phyloP scores from a whole-genome alignment of 2,113 vertebrate genomes.

The Gnathonemus longibarbis region DNA sequence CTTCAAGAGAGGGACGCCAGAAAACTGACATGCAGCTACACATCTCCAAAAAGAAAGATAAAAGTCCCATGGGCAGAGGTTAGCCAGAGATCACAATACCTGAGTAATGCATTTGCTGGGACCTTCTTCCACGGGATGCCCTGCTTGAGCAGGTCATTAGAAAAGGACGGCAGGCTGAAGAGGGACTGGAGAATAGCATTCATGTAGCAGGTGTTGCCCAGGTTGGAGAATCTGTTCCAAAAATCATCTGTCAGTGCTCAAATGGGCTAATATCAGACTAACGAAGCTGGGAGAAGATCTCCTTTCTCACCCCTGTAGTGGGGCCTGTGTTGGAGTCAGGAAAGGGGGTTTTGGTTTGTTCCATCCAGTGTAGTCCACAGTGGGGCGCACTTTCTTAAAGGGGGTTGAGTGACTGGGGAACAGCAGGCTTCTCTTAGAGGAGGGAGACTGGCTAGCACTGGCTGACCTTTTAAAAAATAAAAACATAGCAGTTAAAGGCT shows the following conservation, averaged over 20 bases:
- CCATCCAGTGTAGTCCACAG: conserved; percentile 90
- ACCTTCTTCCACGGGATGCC: conserved; percentile 92
- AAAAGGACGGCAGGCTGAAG: conserved; percentile 94
- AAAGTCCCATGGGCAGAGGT: not conserved
- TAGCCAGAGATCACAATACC: conserved; percentile 55
- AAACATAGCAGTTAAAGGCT: not conserved
- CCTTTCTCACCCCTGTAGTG: conserved; percentile 78
- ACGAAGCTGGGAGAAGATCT: no score
- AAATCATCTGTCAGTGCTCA: conserved; percentile 21
- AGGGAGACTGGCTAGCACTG: conserved; percentile 60
- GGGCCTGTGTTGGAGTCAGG: conserved; percentile 76
- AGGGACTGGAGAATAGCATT: conserved; percentile 96
- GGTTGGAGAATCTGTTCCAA: conserved; percentile 83
- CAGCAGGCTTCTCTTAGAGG: conserved; percentile 82
- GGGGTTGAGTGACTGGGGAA: conserved; percentile 86
- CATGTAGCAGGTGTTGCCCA: conserved; percentile 99
- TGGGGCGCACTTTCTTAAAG: conserved; percentile 83
- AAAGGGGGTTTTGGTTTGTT: conserved; percentile 80
- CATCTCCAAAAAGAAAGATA: not conserved
- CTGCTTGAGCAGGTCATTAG: conserved; percentile 89
- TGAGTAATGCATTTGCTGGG: conserved; percentile 85
- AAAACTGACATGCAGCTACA: not conserved
- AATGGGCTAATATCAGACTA: not conserved
- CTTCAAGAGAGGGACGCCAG: conserved; percentile 51
- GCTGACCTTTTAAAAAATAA: conserved; percentile 56